Evolutionary conservation across 2,113 vertebrate species (phyloP), one percentile per base, ranked within the genome.

Genomic region (Gnathonemus echidnorhynchus): DNA sequence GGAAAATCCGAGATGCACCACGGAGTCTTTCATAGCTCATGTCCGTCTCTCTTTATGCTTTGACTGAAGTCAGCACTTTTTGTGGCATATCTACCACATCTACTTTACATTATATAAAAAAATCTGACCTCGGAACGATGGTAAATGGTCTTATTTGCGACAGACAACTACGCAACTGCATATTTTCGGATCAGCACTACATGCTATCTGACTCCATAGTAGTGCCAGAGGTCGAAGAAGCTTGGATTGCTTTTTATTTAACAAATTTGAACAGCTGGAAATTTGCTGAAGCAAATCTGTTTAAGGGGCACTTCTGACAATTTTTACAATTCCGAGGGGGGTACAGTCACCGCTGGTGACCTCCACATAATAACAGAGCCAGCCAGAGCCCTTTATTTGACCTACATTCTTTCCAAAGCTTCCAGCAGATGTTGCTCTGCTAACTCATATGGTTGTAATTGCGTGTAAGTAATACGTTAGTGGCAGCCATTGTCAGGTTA

Each of bases 381-480:
- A 31, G 46, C 4, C 74, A 80, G 35, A 27, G 45, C 45, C 84
- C 84, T 48, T 86, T 46, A 86, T 35, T 80, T 80, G 74, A 80
- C 74, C 74, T 42, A 80, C 45, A 9, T 27, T 50, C 84, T 31
- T 1, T 49, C 46, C n/a, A 48, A 86, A 48, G 24, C 84, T 86
- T 31, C 48, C 84, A 86, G 46, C 74, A 80, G 74, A 80, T 80
- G 74, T 86, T 46, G 39, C 39, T 11, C 83, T 86, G 83, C 31
- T 42, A 80, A 80, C 74, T 80, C 74, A 80, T 80, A 80, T 80
- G 74, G 74, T 80, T 42, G 35, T 80, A 80, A 80, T 80, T 80
- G 74, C 6, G 35, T 80, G 74, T 80, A 80, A 80, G 74, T 80
- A 35, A 80, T 42, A 19, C n/a, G 9, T 70, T 42, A 80, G 74